Base-by-base conservation (phyloP, 2,797 vertebrate genomes). In the Coregonus suidteri region DNA sequence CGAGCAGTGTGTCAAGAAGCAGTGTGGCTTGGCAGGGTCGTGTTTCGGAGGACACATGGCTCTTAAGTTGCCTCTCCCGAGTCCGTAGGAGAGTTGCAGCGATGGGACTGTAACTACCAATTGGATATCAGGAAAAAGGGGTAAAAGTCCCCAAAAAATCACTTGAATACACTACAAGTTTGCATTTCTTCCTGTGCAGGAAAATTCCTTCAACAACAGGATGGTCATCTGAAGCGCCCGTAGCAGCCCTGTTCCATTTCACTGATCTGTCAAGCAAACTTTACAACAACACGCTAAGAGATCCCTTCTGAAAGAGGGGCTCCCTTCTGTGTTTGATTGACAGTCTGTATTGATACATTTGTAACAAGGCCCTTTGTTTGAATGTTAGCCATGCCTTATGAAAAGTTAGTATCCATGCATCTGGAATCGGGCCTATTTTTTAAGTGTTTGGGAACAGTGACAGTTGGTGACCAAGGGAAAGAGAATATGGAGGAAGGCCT, bases 401-500 rank as follows among this genome's bases (percentile, higher is more conserved):
- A 31, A 16, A 30, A 72, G 51, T 53, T 52, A 6, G 15, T 35
- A 15, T 68, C 66, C 15, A 16, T 35, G 14, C 9, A 68, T 68
- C 34, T 35, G 25, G 64, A 66, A 66, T 31, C 9, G 5, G n/a
- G 41, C 69, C 5, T 71, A 3, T 16, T 72, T 15, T 51, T 54
- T 16, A 66, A 79, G 79, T 75, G 70, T 18, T 80, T 62, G 67
- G 64, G 53, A 78, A n/a, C 79, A 75, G 76, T 75, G 85, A 75
- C 75, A 79, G 73, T 85, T 79, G 81, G 68, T 83, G 79, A 56
- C 72, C 75, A 30, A 67, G 79, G 65, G 51, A 11, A 71, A 73
- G 62, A 68, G 80, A 70, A 25, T 25, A 25, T 25, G 25, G 25
- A 25, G 25, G 25, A 25, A 25, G 25, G 25, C 74, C 67, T 11